These are phyloP conservation scores for Ernsta delagoae DNA, from an alignment of 2,888 invertebrate genomes.

Conservation along the genomic window DNA sequence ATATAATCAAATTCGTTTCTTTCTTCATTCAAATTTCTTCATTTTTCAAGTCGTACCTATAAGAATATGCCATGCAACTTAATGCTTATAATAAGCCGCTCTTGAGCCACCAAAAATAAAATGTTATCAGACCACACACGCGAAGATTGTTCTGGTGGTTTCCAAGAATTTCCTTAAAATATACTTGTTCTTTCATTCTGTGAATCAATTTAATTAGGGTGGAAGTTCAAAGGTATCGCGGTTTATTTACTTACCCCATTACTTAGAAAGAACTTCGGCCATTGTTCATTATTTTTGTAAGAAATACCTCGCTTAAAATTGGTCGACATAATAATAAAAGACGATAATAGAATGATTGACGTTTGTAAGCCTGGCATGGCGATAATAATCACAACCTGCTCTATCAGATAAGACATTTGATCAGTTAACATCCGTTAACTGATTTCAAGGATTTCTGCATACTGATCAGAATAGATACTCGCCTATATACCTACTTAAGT, in stretches of 20 bases:
- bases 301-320: not conserved
- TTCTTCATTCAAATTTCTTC: no score
- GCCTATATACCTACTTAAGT: not conserved
- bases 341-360: not conserved
- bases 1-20: no score
- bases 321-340: not conserved
- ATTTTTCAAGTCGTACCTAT: no score
- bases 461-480: not conserved
- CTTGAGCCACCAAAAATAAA: not conserved
- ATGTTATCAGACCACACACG: slow-evolving; percentile 5
- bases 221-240: slow-evolving; percentile 12
- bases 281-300: no score
- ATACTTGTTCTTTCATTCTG: slow-evolving; percentile 2
- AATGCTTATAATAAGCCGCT: not conserved
- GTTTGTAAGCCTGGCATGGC: not conserved
- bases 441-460: not conserved
- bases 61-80: no score
- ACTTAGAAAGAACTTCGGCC: not conserved
- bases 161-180: not conserved
- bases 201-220: slow-evolving; percentile 8
- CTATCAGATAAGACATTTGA: not conserved
- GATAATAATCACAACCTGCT: not conserved
- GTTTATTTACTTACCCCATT: slow-evolving; percentile 11
- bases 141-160: not conserved
- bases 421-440: no score